Percentiles rank a stretch among this genome's conserved stretches.
These are phyloP conservation scores for Nymphalis c-album DNA, from an alignment of 2,888 invertebrate species.

Conservation along the genomic window DNA sequence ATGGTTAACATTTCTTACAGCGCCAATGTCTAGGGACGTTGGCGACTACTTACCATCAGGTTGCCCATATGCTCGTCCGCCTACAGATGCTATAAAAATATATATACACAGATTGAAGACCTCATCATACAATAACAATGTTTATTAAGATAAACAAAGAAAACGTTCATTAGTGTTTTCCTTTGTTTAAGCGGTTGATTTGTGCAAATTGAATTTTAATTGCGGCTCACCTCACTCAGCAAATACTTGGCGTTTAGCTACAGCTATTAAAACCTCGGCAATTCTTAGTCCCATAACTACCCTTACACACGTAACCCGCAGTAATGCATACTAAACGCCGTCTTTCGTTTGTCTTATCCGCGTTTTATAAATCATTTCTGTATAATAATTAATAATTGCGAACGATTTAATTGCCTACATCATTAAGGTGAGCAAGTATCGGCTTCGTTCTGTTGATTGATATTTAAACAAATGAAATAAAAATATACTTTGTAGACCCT, in stretches of 20 bases:
- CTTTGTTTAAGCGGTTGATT: constrained; percentile 62
- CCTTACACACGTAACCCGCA: constrained; percentile 36
- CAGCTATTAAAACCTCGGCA: constrained; percentile 35
- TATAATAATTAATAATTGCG: constrained; percentile 2
- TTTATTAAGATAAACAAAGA: constrained; percentile 27
- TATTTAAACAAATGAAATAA: not conserved
- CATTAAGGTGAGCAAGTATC: not conserved
- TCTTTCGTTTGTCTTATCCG: constrained; percentile 39
- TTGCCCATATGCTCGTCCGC: no score
- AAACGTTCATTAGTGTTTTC: constrained; percentile 43
- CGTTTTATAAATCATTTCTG: constrained; percentile 16
- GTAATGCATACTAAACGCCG: constrained; percentile 31
- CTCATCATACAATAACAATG: not conserved
- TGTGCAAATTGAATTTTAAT: constrained; percentile 73
- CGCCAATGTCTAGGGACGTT: no score
- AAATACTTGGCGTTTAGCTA: constrained; percentile 38
- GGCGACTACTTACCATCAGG: no score
- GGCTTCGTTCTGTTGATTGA: not conserved
- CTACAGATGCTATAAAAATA: no score
- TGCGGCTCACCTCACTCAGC: constrained; percentile 51
- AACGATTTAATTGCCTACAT: not conserved
- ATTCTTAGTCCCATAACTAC: constrained; percentile 38
- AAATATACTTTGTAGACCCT: no score
- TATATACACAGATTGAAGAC: not conserved
- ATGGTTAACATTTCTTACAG: no score